Evolutionary conservation across 2,888 invertebrate genomes (phyloP).

Genomic region (Frankliniella intonsa): DNA sequence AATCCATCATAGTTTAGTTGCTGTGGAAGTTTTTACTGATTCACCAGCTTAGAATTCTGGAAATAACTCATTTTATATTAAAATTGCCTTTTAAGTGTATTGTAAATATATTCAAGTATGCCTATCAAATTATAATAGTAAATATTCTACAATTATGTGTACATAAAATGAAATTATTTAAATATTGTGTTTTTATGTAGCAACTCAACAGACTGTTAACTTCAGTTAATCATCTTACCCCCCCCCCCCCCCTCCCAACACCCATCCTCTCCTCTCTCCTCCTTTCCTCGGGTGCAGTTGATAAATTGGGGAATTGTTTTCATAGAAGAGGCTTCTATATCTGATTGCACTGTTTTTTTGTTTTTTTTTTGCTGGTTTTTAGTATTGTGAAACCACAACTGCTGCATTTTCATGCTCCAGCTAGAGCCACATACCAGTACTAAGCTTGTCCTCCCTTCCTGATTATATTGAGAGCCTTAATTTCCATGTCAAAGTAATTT

Average conservation of each 20-base stretch:
- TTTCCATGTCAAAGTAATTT: too few species aligned
- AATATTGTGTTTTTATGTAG: not conserved
- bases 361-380: too few species aligned
- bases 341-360: too few species aligned
- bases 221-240: not conserved
- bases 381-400: too few species aligned
- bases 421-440: too few species aligned
- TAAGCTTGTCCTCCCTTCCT: too few species aligned
- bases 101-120: conserved; percentile 15
- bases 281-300: too few species aligned
- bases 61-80: conserved; percentile 2
- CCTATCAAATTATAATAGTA: conserved; percentile 9
- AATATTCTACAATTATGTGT: not conserved
- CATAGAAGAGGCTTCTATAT: too few species aligned
- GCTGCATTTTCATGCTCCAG: too few species aligned
- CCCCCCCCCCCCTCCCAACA: not conserved
- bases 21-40: not conserved
- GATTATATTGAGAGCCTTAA: too few species aligned
- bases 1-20: not conserved
- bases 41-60: not conserved
- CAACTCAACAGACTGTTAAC: not conserved
- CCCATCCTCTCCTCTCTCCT: too few species aligned
- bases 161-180: conserved; percentile 21
- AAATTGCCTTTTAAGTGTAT: not conserved
- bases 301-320: too few species aligned